Percentiles rank a stretch among this genome's conserved stretches.
Conservation (phyloP, 1,140 invertebrate species). For the Drosophila chauvacae region DNA sequence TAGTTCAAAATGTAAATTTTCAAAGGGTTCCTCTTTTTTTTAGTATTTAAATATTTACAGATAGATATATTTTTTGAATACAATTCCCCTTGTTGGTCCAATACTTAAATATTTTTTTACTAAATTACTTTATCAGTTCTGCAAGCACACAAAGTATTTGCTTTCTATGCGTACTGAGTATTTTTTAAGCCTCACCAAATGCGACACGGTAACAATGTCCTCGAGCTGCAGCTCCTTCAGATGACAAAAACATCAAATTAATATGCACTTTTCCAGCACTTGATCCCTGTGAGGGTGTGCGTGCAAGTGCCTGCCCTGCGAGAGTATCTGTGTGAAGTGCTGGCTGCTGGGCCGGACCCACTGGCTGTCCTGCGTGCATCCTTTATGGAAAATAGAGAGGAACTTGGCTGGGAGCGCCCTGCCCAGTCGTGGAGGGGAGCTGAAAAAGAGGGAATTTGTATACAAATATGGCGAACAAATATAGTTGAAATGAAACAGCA, state of each 20-base stretch:
- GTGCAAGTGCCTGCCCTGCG: conserved; percentile 12
- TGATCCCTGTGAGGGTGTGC: conserved; percentile 9
- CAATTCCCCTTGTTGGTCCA: neutral
- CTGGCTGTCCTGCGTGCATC: conserved; percentile 26
- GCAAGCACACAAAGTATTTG: neutral
- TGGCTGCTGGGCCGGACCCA: conserved; percentile 17
- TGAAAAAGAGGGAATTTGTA: conserved; percentile 52
- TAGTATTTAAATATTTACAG: too few species aligned
- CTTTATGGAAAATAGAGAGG: conserved; percentile 36
- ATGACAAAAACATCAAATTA: conserved; percentile 69
- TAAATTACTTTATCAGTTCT: neutral
- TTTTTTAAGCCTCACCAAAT: neutral
- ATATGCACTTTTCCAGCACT: conserved; percentile 62
- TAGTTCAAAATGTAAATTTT: neutral
- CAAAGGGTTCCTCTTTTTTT: too few species aligned
- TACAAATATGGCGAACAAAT: conserved; percentile 80
- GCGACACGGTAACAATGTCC: conserved; percentile 26
- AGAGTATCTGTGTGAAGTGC: conserved; percentile 31
- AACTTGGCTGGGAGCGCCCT: neutral
- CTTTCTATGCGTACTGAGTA: neutral
- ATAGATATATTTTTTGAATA: too few species aligned
- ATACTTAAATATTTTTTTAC: neutral
- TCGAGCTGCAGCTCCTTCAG: conserved; percentile 40
- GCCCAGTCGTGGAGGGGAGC: neutral
- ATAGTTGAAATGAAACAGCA: conserved; percentile 81